phyloP scores from a whole-genome alignment of 2,888 invertebrate genomes.

The Heliconius charithonia region DNA sequence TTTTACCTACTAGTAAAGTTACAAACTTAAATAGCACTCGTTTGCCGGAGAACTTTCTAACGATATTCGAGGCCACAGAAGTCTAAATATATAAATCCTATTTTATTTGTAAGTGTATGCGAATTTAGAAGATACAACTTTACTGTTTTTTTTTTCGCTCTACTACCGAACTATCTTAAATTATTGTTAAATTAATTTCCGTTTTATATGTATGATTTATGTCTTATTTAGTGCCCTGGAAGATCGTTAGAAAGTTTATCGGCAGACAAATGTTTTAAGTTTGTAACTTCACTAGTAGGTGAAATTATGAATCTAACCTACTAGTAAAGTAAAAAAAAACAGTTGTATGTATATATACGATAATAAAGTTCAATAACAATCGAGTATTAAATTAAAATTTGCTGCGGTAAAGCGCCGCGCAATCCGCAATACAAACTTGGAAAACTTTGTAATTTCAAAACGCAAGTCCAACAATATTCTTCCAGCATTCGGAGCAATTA shows the following conservation, averaged over 20 bases:
- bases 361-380: constrained; percentile 5
- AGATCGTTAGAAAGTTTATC: no score
- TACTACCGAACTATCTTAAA: not conserved
- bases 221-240: no score
- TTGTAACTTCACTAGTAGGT: no score
- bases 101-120: not conserved
- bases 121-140: not conserved
- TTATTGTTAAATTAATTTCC: not conserved
- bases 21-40: not conserved
- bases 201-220: no score
- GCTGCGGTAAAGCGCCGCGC: constrained; percentile 18
- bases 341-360: no score
- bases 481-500: constrained; percentile 23
- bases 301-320: no score
- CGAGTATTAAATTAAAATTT: constrained; percentile 14
- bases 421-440: constrained; percentile 17
- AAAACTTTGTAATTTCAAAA: constrained; percentile 27
- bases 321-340: no score
- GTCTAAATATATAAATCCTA: not conserved
- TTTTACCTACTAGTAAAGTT: not conserved
- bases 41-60: constrained; percentile 7
- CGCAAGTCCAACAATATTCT: constrained; percentile 25
- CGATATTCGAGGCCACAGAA: not conserved
- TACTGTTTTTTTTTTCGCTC: not conserved
- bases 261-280: no score